These are phyloP conservation scores for Morus bassanus DNA, from an alignment of 2,797 vertebrate species.

Conservation along the genomic window DNA sequence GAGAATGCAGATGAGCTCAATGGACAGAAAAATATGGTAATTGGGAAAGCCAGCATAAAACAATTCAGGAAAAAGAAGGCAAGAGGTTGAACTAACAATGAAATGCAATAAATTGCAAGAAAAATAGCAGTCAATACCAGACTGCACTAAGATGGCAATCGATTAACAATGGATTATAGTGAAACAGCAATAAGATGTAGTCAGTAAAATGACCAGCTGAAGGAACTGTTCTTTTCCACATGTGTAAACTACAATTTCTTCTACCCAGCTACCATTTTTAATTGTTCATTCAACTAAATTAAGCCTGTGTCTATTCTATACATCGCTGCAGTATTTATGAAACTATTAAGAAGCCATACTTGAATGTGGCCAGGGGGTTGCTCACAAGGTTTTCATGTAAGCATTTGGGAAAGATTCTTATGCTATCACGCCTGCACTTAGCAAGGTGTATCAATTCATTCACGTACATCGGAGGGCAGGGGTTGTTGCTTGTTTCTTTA, in stretches of 20 bases:
- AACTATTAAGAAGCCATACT: not conserved
- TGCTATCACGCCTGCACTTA: not conserved
- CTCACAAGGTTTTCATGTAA: not conserved
- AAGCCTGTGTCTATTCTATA: not conserved
- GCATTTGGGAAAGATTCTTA: not conserved
- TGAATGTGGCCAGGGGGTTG: not conserved
- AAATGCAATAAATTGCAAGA: conserved; percentile 20
- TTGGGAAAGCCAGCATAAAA: not conserved
- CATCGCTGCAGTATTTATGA: not conserved
- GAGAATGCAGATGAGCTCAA: not conserved
- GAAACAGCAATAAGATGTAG: not conserved
- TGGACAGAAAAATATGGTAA: not conserved
- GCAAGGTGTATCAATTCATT: not conserved
- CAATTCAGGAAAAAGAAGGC: not conserved
- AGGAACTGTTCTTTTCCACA: not conserved
- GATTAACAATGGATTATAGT: conserved; percentile 14
- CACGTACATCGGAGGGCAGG: fast-evolving
- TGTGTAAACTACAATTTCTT: not conserved
- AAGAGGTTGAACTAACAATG: not conserved
- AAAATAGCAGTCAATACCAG: conserved; percentile 11
- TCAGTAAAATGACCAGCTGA: not conserved
- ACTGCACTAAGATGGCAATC: not conserved
- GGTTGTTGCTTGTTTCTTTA: not conserved
- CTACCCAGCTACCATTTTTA: not conserved
- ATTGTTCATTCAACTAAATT: not conserved